Evolutionary conservation across 23 tunicate species (phyloP).

Genomic region (Phallusia fumigata): DNA sequence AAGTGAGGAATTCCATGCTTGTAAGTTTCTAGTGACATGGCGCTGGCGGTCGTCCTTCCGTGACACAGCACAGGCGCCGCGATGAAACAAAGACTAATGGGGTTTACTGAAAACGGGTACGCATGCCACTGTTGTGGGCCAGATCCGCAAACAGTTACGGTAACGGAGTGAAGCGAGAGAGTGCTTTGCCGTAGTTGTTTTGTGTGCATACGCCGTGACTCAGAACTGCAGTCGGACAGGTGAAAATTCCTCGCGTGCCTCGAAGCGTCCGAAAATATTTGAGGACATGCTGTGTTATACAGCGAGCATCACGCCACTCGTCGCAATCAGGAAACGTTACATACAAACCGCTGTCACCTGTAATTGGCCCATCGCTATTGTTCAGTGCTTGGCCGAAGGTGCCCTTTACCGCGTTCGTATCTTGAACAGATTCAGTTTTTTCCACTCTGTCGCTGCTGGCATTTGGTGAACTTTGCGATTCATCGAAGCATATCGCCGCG

Average conservation of each 20-base stretch:
- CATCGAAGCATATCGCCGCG: constrained; percentile 4
- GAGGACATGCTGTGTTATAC: neutral
- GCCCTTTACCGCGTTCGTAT: neutral
- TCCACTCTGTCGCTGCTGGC: neutral
- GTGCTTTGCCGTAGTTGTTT: neutral
- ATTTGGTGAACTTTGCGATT: neutral
- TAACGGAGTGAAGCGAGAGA: neutral
- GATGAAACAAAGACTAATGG: too few relatives aligned
- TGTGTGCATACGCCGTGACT: neutral
- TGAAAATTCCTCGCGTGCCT: constrained; percentile 4
- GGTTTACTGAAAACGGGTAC: too few relatives aligned
- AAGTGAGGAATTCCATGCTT: too few relatives aligned
- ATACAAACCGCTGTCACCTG: neutral
- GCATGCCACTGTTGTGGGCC: neutral
- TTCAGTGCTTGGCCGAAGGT: neutral
- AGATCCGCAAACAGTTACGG: neutral
- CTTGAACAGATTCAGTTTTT: neutral
- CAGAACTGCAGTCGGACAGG: neutral
- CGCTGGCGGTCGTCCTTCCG: too few relatives aligned
- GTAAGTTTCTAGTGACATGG: too few relatives aligned
- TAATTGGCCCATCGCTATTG: neutral
- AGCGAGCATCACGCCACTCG: neutral
- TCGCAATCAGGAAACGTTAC: neutral
- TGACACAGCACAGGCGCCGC: too few relatives aligned
- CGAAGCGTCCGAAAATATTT: neutral